Conservation (phyloP, 2,113 vertebrate genomes). For the Chloebia gouldiae region DNA sequence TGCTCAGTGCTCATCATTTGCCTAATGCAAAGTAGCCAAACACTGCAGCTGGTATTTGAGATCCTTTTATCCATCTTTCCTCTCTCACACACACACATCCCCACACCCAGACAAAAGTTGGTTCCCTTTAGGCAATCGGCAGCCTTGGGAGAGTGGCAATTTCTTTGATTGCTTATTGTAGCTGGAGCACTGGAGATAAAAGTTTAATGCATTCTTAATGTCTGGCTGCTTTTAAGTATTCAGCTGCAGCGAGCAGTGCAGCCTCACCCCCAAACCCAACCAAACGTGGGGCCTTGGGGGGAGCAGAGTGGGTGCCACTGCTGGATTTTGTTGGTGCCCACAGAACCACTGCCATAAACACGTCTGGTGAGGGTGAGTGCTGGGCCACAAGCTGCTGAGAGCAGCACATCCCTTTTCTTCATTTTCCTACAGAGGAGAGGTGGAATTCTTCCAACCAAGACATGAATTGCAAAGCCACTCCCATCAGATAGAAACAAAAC, state of each 20-base stretch:
- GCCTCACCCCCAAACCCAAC: background rate
- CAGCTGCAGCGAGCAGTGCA: background rate
- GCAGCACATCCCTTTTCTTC: background rate
- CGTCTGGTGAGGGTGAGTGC: background rate
- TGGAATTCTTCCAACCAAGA: background rate
- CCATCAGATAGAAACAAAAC: background rate
- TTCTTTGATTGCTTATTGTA: slow-evolving; percentile 49
- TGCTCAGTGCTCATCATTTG: background rate
- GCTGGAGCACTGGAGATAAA: slow-evolving; percentile 47
- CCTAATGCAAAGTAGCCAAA: slow-evolving; percentile 18
- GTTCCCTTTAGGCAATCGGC: slow-evolving; percentile 41
- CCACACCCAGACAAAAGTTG: background rate
- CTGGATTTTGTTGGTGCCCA: background rate
- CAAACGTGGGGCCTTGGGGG: background rate
- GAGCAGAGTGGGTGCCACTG: background rate
- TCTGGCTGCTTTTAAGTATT: slow-evolving; percentile 45
- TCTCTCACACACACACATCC: background rate
- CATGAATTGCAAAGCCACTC: background rate
- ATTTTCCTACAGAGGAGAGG: background rate
- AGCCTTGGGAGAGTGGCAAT: slow-evolving; percentile 28
- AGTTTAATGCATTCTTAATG: slow-evolving; percentile 37
- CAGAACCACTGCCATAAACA: background rate
- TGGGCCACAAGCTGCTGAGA: background rate
- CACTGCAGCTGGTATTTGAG: slow-evolving; percentile 38
- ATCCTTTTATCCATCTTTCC: slow-evolving; percentile 25